Conservation (phyloP, 2,113 vertebrate species). For the Pao palembangensis region DNA sequence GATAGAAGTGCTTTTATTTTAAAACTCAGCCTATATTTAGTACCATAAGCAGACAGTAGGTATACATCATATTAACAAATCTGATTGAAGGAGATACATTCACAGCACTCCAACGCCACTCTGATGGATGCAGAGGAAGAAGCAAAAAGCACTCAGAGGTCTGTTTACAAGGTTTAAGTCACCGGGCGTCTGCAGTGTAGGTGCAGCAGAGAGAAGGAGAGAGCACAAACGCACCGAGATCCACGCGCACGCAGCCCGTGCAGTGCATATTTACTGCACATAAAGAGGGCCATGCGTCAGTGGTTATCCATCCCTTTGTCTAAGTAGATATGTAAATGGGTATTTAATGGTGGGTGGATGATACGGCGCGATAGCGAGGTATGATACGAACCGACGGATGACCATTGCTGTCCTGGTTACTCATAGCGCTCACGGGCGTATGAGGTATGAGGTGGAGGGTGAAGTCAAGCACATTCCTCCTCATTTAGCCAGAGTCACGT, state of each 20-base stretch:
- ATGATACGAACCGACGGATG: no score
- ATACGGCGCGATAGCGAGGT: no score
- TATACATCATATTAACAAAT: slow-evolving; percentile 67
- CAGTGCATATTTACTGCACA: slow-evolving; percentile 5
- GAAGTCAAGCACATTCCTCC: no score
- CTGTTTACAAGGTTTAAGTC: slow-evolving; percentile 49
- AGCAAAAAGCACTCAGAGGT: slow-evolving; percentile 42
- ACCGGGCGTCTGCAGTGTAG: slow-evolving; percentile 29
- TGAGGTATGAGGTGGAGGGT: no score
- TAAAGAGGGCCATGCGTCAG: neutral
- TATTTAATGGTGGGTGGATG: no score
- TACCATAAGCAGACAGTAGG: slow-evolving; percentile 39
- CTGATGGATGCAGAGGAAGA: slow-evolving; percentile 52
- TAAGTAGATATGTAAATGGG: no score
- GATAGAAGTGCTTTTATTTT: slow-evolving; percentile 22
- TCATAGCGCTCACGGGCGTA: no score
- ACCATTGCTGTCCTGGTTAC: no score
- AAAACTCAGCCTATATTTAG: slow-evolving; percentile 23
- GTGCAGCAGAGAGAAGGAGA: slow-evolving; percentile 19
- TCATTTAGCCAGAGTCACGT: neutral
- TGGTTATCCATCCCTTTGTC: no score
- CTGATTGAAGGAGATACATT: slow-evolving; percentile 52
- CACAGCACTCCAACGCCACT: slow-evolving; percentile 42
- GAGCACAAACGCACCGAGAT: slow-evolving; percentile 10
- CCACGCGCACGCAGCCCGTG: slow-evolving; percentile 4